Evolutionary conservation across 2,113 vertebrate species (phyloP), one percentile per base, ranked within the genome.

Genomic region (Saguinus midas): DNA sequence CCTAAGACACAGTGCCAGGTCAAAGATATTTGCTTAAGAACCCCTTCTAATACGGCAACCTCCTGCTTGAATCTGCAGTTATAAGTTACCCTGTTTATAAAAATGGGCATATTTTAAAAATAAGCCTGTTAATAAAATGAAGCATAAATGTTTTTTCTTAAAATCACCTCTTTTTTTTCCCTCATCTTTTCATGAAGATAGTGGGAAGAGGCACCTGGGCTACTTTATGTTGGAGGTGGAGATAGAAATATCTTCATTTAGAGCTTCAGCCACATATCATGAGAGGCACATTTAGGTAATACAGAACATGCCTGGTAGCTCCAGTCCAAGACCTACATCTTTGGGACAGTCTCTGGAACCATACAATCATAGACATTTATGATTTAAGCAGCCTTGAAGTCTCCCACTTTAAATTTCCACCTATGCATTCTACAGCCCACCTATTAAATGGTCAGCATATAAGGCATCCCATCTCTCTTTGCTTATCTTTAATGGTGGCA

Each of bases 61-160:
- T 32, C 9, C 21, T n/a, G 16, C 8, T 81, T 9, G 4, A 14
- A 6, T 55, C 81, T 66, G 27, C 85, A 92, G 0, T 13, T 78
- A 18, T 35, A 66, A 68, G 37, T 25, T 88, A 61, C 61, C 23
- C 18, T 18, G 48, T 40, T 55, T 58, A 37, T 50, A 61, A 91
- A 94, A 93, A 45, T 66, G 20, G 32, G 66, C 14, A 20, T 13
- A 43, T n/a, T 50, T 68, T 35, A n/a, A 64, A 92, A 96, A 58
- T 61, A 14, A 4, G 43, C 20, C 37, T 14, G 52, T 37, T 61
- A 66, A 48, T 50, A 66, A 87, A 96, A 61, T 64, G 16, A 52
- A 78, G 16, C 27, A 27, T 57, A 27, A 27, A 52, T 14, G 11
- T 11, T 86, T 73, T 16, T n/a, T 37, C 32, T 79, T 90, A 57